phyloP scores from a whole-genome alignment of 1,140 invertebrate genomes.

The Monomorium pharaonis region DNA sequence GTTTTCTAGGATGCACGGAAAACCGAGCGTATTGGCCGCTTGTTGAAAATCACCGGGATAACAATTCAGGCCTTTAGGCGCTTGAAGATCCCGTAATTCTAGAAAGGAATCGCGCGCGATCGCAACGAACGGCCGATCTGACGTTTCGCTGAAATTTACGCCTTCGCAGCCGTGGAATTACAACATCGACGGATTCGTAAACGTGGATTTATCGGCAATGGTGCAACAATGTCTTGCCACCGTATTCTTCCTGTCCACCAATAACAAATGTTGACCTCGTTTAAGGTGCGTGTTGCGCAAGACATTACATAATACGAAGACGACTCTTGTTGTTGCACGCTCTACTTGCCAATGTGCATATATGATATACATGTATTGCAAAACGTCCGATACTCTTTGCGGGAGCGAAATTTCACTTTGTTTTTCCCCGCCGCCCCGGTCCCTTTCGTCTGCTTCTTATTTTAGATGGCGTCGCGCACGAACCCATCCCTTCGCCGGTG shows the following conservation, averaged over 20 bases:
- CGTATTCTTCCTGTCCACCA: neutral
- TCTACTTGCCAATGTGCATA: slow-evolving; percentile 17
- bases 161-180: neutral
- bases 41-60: neutral
- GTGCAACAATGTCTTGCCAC: neutral
- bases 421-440: neutral
- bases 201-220: neutral
- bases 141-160: neutral
- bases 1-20: slow-evolving; percentile 29
- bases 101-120: too few species aligned
- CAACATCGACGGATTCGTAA: neutral
- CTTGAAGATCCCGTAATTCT: too few species aligned
- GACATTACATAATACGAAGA: neutral
- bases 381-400: neutral
- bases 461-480: neutral
- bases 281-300: neutral
- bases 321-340: neutral
- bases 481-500: neutral
- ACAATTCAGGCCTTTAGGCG: too few species aligned
- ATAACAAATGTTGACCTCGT: slow-evolving; percentile 16
- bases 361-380: neutral
- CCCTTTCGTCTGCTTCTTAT: neutral
- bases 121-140: neutral
- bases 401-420: slow-evolving; percentile 2
- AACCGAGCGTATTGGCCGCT: neutral